These are phyloP conservation scores for Momotus momota DNA, from an alignment of 2,797 vertebrate species.

Conservation along the genomic window DNA sequence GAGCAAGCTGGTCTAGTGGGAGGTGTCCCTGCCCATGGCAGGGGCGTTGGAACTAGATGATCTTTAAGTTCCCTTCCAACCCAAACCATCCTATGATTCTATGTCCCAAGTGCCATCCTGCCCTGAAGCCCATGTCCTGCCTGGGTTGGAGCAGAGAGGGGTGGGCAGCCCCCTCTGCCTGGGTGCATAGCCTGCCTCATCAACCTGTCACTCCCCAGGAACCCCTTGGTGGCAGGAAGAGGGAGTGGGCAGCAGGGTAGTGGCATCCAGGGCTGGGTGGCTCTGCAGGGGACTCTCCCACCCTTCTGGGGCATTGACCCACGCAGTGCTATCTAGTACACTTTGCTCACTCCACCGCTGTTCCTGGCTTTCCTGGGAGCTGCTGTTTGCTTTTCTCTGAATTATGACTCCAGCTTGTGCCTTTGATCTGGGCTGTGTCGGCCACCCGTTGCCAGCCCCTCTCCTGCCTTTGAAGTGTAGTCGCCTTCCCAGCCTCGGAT, in stretches of 20 bases:
- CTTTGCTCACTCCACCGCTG: constrained; percentile 67
- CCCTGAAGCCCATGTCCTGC: neutral
- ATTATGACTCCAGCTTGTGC: constrained; percentile 74
- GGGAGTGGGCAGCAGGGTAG: neutral
- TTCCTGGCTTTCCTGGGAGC: constrained; percentile 64
- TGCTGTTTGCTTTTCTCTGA: constrained; percentile 80
- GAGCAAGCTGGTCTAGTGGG: neutral
- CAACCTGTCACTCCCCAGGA: neutral
- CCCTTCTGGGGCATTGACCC: constrained; percentile 58
- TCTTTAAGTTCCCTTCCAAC: neutral
- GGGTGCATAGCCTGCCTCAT: neutral
- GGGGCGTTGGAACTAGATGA: neutral
- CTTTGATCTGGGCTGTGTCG: constrained; percentile 77
- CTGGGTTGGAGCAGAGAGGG: neutral
- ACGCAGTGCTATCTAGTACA: constrained; percentile 69
- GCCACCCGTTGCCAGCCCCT: constrained; percentile 60
- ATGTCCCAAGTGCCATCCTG: neutral
- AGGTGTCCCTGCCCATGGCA: neutral
- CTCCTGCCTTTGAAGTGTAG: constrained; percentile 66
- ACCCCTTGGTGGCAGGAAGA: neutral
- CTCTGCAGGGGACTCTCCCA: neutral
- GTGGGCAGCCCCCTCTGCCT: neutral
- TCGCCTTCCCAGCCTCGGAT: constrained; percentile 6
- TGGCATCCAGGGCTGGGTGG: neutral
- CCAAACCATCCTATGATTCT: neutral